phyloP scores from a whole-genome alignment of 1,140 invertebrate genomes.

The Ganaspis sp. region DNA sequence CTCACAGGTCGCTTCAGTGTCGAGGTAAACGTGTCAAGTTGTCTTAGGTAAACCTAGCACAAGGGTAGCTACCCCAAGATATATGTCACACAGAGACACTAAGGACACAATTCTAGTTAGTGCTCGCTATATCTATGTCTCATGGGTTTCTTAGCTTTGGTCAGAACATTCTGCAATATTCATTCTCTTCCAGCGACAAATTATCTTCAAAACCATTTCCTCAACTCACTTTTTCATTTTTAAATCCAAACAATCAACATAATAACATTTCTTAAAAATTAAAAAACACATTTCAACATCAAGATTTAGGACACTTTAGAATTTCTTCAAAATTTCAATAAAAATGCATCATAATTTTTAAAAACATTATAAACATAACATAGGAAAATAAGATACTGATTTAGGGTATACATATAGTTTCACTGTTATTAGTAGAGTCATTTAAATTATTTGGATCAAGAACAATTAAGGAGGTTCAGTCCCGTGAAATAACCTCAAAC shows the following conservation, averaged over 20 bases:
- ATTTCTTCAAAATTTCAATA: too few relatives aligned
- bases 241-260: background rate
- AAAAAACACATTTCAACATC: too few relatives aligned
- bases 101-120: background rate
- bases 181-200: background rate
- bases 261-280: too few relatives aligned
- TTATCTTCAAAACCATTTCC: background rate
- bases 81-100: constrained; percentile 23
- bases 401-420: too few relatives aligned
- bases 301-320: too few relatives aligned
- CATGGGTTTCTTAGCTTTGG: constrained; percentile 4
- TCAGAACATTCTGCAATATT: constrained; percentile 10
- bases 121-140: constrained; percentile 1
- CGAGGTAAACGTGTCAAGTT: constrained; percentile 23
- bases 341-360: too few relatives aligned
- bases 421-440: too few relatives aligned
- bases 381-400: too few relatives aligned
- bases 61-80: background rate
- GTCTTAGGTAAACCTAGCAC: constrained; percentile 13
- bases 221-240: background rate
- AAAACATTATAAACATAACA: too few relatives aligned
- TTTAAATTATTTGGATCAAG: too few relatives aligned
- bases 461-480: too few relatives aligned
- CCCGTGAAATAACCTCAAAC: too few relatives aligned
- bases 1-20: background rate